Conservation (phyloP, 2,113 vertebrate genomes). For the Murina feae region DNA sequence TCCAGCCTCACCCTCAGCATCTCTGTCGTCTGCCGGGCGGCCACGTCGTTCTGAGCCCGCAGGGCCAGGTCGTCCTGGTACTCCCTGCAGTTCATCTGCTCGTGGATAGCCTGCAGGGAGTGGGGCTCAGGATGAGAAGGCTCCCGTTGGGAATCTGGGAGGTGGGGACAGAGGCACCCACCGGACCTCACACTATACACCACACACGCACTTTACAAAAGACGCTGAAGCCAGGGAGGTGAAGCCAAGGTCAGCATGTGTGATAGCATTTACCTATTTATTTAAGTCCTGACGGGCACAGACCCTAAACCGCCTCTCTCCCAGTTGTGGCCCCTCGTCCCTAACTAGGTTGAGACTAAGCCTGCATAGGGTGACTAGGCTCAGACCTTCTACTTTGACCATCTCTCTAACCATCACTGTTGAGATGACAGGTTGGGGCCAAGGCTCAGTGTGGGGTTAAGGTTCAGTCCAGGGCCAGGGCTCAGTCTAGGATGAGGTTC, state of each 20-base stretch:
- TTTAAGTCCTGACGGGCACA: background rate
- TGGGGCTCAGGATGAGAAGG: background rate
- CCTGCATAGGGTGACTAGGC: background rate
- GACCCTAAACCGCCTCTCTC: background rate
- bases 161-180: background rate
- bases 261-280: too few relatives aligned
- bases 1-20: conserved; percentile 83
- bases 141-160: background rate
- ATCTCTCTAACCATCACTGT: background rate
- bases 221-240: background rate
- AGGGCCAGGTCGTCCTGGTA: conserved; percentile 89
- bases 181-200: background rate
- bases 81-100: conserved; percentile 88
- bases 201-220: background rate
- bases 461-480: background rate
- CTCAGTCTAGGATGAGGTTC: background rate
- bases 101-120: conserved; percentile 84
- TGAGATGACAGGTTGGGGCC: background rate
- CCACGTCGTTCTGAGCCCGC: conserved; percentile 84
- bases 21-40: conserved; percentile 84
- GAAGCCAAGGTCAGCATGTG: background rate
- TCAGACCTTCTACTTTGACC: background rate
- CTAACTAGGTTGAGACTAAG: background rate
- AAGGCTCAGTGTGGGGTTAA: background rate
- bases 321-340: background rate